phyloP scores from a whole-genome alignment of 1,140 invertebrate genomes.

The Maniola jurtina region DNA sequence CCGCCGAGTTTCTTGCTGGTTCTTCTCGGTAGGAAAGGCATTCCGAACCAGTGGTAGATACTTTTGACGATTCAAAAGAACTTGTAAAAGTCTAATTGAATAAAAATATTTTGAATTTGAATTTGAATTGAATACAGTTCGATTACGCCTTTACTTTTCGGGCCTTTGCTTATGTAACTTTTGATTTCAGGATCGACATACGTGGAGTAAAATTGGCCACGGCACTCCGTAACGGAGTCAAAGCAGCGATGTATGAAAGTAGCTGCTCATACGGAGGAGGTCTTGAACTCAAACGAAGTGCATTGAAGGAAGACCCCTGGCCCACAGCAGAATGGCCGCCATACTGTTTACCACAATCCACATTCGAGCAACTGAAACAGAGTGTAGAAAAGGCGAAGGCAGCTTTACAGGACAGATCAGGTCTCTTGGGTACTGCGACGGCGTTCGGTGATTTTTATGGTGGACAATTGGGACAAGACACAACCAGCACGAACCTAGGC shows the following conservation, averaged over 20 bases:
- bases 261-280: conserved; percentile 93
- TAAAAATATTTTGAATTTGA: too few relatives aligned
- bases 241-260: conserved; percentile 89
- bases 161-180: neutral
- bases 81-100: too few relatives aligned
- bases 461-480: conserved; percentile 69
- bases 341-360: conserved; percentile 87
- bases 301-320: conserved; percentile 82
- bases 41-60: too few relatives aligned
- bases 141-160: neutral
- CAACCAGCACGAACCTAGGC: conserved; percentile 47
- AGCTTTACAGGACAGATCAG: conserved; percentile 82
- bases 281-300: conserved; percentile 88
- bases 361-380: conserved; percentile 92
- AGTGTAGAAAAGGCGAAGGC: conserved; percentile 94
- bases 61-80: too few relatives aligned
- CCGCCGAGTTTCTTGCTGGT: too few relatives aligned
- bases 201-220: conserved; percentile 67
- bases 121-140: neutral
- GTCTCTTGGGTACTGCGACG: conserved; percentile 75
- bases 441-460: conserved; percentile 81
- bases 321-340: conserved; percentile 84
- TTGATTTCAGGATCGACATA: conserved; percentile 59
- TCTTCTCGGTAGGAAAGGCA: too few relatives aligned
- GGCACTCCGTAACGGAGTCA: conserved; percentile 57